These are phyloP conservation scores for Rhineura floridana DNA, from an alignment of 2,113 vertebrate genomes.

Conservation along the genomic window DNA sequence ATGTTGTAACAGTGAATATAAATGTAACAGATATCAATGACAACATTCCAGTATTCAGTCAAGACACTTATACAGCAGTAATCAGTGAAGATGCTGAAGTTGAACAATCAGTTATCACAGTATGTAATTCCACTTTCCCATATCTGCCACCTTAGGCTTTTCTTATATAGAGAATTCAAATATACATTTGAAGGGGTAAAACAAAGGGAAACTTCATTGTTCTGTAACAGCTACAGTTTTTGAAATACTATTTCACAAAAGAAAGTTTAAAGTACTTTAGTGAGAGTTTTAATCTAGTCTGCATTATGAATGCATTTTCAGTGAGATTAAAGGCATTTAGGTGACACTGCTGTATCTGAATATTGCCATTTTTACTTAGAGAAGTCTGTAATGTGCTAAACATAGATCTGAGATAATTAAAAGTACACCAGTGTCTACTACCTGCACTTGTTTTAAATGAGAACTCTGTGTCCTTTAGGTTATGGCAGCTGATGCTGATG, in stretches of 20 bases:
- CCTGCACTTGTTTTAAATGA: slow-evolving; percentile 34
- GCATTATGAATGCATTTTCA: slow-evolving; percentile 10
- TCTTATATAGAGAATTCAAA: slow-evolving; percentile 11
- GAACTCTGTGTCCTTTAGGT: slow-evolving; percentile 77
- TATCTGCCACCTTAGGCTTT: neutral
- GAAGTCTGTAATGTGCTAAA: slow-evolving; percentile 46
- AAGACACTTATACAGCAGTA: slow-evolving; percentile 88
- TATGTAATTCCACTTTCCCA: slow-evolving; percentile 58
- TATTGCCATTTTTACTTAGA: slow-evolving; percentile 42
- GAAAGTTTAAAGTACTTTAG: too few species aligned
- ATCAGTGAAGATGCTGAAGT: slow-evolving; percentile 89
- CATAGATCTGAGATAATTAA: slow-evolving; percentile 20
- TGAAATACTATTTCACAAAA: neutral
- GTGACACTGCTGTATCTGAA: neutral
- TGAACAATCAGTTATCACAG: slow-evolving; percentile 85
- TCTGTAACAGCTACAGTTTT: too few species aligned
- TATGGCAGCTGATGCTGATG: slow-evolving; percentile 91
- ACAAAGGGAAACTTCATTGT: neutral
- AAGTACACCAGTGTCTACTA: neutral
- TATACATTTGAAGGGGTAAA: slow-evolving; percentile 9
- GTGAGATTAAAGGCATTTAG: neutral
- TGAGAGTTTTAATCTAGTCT: slow-evolving; percentile 5
- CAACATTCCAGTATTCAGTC: slow-evolving; percentile 90
- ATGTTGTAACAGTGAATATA: slow-evolving; percentile 91
- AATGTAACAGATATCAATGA: slow-evolving; percentile 96